Base-by-base conservation (phyloP, 2,113 vertebrate genomes). In the Pterophyllum scalare region DNA sequence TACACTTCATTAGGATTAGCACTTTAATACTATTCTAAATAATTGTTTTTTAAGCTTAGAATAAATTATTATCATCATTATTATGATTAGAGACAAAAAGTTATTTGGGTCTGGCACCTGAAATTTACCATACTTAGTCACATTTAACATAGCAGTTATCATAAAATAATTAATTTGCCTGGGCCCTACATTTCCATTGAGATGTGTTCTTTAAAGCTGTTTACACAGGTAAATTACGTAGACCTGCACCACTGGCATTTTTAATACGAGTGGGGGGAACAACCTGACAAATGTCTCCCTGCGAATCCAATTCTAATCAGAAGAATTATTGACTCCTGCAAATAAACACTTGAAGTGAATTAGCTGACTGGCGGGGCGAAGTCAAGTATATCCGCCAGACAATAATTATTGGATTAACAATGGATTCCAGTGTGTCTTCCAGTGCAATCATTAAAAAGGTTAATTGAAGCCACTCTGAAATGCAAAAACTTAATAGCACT, bases 401-500 rank as follows among this genome's bases (percentile, higher is more conserved):
- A 92, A 93, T 91, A 87, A 89, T 93, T 90, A 93, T 87, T 91
- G 85, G 88, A 93, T 94, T 92, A 93, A 74, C 67, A 84, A 62
- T 86, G 75, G 82, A 91, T 90, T 91, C 76, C 84, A 77, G 74
- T 67, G 80, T 83, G 77, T 84, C 81, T 82, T 85, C 57, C 33
- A n/a, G 62, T 84, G 86, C 75, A 88, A 89, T 93, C 83, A 87
- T 84, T 88, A 85, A 82, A 94, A 88, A 94, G 89, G 92, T 93
- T 94, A 90, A 93, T 87, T 94, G 84, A 88, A 94, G 87, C 72
- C 76, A 89, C 75, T 90, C 76, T 65, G 72, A 87, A 92, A 90
- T 84, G 80, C 70, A 89, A 89, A 90, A 35, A 46, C 80, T 70
- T 93, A 90, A 90, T 82, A 83, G 76, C 88, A 79, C 77, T 88